Percentiles rank a stretch among this genome's conserved stretches.
phyloP scores from a whole-genome alignment of 1,140 invertebrate genomes.

The Meloidogyne exigua region DNA sequence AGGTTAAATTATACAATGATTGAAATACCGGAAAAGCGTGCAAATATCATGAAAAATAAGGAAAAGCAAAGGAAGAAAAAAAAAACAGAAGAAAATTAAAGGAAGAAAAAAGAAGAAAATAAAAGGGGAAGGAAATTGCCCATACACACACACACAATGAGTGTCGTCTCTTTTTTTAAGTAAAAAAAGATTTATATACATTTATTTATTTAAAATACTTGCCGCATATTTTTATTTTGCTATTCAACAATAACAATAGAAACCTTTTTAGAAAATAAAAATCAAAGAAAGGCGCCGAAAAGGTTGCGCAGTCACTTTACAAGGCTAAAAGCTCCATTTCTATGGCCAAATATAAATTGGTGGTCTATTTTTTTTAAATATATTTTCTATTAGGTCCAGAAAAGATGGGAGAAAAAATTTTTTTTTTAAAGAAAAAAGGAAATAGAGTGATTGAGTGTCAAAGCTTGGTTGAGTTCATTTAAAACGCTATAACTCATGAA shows the following conservation, averaged over 20 bases:
- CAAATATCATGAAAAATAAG: neutral
- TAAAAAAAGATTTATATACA: constrained; percentile 1
- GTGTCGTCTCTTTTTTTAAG: neutral
- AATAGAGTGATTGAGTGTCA: neutral
- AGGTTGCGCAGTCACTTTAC: neutral
- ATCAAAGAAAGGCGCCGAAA: neutral
- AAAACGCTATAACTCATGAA: neutral
- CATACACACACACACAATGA: neutral
- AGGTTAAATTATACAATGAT: neutral
- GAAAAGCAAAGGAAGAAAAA: neutral
- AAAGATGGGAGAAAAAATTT: neutral
- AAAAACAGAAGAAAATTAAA: neutral
- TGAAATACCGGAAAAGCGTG: neutral
- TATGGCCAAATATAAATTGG: neutral
- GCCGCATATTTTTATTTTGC: neutral
- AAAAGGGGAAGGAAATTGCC: neutral
- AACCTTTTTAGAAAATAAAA: neutral
- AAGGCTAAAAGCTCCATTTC: neutral
- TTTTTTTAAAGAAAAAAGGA: neutral
- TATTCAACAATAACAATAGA: neutral
- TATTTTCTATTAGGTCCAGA: neutral
- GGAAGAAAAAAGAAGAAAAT: neutral
- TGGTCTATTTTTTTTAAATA: no score
- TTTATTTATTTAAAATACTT: neutral
- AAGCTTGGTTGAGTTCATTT: neutral